Evolutionary conservation across 2,113 vertebrate genomes (phyloP), one percentile per base, ranked within the genome.

Genomic region (Anser cygnoides): DNA sequence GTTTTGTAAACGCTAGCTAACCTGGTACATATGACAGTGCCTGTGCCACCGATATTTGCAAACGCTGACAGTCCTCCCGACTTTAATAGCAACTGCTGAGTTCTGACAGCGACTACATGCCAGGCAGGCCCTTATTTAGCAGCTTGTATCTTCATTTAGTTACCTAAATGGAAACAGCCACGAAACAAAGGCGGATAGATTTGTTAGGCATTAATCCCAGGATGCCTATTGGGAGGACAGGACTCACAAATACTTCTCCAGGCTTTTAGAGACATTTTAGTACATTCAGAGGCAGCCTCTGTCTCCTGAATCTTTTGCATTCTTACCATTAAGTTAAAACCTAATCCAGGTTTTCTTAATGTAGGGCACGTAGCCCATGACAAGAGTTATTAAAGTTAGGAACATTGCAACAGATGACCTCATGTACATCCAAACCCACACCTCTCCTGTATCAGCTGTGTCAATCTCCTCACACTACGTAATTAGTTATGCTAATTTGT

Each of bases 1-100:
- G 86, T 89, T 96, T 93, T 72, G 70, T 89, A 92, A 92, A 94
- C 70, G 90, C 35, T 62, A 94, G 43, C 77, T 92, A 65, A 92
- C 49, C 44, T 20, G 58, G 65, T 86, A 35, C 28, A 25, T 67
- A 81, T 68, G 57, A 82, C 77, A 39, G 70, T 41, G 66, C 66
- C 93, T 86, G 35, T 46, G 21, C 80, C 82, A 70, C 22, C 1
- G 0, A 31, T 50, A 82, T 87, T 59, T 93, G 87, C 49, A 83
- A 92, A 90, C 43, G 46, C 31, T 46, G 37, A 49, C 13, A 8
- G 46, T 68, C 67, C 66, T 91, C 70, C 73, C 15, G 31, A 71
- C 86, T 90, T 89, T 62, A 81, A 11, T 0, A 61, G 76, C 72
- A 89, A 70, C 86, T 89, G 82, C 87, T 68, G 68, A 92, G 61